Evolutionary conservation across 1,140 invertebrate genomes (phyloP).

Genomic region (Drosophila athabasca): DNA sequence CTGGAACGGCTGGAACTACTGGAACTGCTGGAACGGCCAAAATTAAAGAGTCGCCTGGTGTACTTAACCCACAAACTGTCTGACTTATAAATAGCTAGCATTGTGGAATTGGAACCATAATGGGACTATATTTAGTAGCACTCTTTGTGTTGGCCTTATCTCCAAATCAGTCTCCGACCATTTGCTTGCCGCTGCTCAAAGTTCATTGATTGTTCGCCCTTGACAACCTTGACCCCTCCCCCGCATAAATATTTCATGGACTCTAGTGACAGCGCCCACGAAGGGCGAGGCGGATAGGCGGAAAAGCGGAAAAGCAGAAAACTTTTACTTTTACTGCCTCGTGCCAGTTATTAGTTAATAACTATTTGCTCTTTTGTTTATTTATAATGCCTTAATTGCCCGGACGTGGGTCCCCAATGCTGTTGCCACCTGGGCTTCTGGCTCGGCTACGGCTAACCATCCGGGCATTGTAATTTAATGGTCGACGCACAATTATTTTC

Average conservation of each 20-base stretch:
- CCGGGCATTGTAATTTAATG: slow-evolving; percentile 78
- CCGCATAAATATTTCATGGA: slow-evolving; percentile 67
- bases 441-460: too few relatives aligned
- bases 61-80: too few relatives aligned
- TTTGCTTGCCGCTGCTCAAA: slow-evolving; percentile 52
- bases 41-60: too few relatives aligned
- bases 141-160: slow-evolving; percentile 10
- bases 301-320: slow-evolving; percentile 22
- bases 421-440: slow-evolving; percentile 53
- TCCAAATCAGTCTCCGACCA: slow-evolving; percentile 12
- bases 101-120: too few relatives aligned
- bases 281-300: not conserved
- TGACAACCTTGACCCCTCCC: slow-evolving; percentile 50
- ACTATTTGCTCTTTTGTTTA: slow-evolving; percentile 79
- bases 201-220: slow-evolving; percentile 59
- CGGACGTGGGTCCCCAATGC: slow-evolving; percentile 55
- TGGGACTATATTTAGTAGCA: too few relatives aligned
- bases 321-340: slow-evolving; percentile 37
- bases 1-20: too few relatives aligned
- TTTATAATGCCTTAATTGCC: slow-evolving; percentile 79
- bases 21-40: too few relatives aligned
- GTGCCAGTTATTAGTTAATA: slow-evolving; percentile 79
- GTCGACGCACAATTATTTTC: slow-evolving; percentile 78
- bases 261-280: slow-evolving; percentile 25
- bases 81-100: too few relatives aligned